Evolutionary conservation across 2,113 vertebrate species (phyloP), one percentile per base, ranked within the genome.

Genomic region (Sterrhoptilus dennistouni): DNA sequence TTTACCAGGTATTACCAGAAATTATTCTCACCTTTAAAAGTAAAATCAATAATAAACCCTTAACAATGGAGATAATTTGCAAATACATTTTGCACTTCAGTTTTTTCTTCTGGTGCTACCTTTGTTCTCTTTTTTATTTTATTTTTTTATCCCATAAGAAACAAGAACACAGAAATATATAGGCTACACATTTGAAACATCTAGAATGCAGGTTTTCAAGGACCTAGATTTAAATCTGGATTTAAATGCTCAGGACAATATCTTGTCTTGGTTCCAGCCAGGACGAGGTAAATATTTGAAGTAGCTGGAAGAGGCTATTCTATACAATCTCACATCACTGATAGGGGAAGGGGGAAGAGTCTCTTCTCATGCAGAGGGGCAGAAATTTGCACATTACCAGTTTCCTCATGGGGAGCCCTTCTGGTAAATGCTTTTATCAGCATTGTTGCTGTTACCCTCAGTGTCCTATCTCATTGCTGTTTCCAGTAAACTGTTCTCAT

Each of bases 351-450:
- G 2, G 13, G 12, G 8, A 19, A 35, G 27, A 27, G 14, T 33
- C 8, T 50, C 11, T 42, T 71, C 0, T 6, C 12, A 8, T 8
- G 5, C 5, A 14, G 25, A 18, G 12, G 15, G 18, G 35, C 31
- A 35, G 40, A 7, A 22, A 4, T 31, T 63, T n/a, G n/a, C 3
- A 1, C 21, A 13, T 71, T 27, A 2, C 6, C 42, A 22, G 0
- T 31, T 72, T 36, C 14, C 0, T 0, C 0, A 0, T 29, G 15
- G 35, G 11, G 18, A 65, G 5, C 12, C 8, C 33, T 66, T 38
- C 44, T 59, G 24, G 8, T 9, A 17, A 36, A 38, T 2, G 2
- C 4, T 24, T 80, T 49, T 24, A 24, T 44, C n/a, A 50, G 33
- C 36, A 23, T 14, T 44, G 11, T 5, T 65, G 36, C 28, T 2